Base-by-base conservation (phyloP, 2,888 invertebrate genomes). In the Ormyrus thymus region DNA sequence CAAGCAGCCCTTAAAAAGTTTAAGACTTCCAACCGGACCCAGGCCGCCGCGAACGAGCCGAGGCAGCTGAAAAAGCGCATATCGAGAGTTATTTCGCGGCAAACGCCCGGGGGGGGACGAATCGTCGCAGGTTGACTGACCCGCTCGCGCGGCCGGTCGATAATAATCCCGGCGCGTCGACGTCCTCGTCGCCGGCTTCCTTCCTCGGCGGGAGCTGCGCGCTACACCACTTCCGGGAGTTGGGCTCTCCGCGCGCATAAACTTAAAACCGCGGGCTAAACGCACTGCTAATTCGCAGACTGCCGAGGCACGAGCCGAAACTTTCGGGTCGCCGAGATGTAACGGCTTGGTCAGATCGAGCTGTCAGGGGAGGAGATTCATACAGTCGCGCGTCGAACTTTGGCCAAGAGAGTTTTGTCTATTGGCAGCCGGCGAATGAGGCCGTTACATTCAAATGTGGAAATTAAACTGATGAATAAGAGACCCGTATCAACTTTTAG, bases 211-310 rank as follows among this genome's bases (percentile, higher is more conserved):
- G 73, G 13, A 10, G 13, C 15, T 48, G n/a, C 11, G 9, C n/a
- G 56, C 7, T 11, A 56, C 11, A n/a, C 11, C 29, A 29, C 29
- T 29, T 29, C 29, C 29, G 29, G 29, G 11, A 56, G 56, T 10
- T 7, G 56, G 5, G 6, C 7, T 6, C 7, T 29, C 72, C 66
- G 81, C 81, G 83, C 80, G 83, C 83, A 83, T 84, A 84, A 84
- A 84, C 84, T 83, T 83, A 81, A 82, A 83, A 80, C 83, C 84
- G 70, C 81, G 80, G 81, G 83, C 83, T 84, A 85, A 85, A 84
- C 82, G 84, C 81, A 82, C 80, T 82, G 82, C 82, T 84, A 84
- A 86, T 85, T 84, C 78, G 81, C 81, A 81, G 81, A 83, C 81
- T 84, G 79, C 78, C 77, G 65, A 75, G 81, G 80, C 76, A 29